Evolutionary conservation across 2,888 invertebrate species (phyloP).

Genomic region (Acronicta psi): DNA sequence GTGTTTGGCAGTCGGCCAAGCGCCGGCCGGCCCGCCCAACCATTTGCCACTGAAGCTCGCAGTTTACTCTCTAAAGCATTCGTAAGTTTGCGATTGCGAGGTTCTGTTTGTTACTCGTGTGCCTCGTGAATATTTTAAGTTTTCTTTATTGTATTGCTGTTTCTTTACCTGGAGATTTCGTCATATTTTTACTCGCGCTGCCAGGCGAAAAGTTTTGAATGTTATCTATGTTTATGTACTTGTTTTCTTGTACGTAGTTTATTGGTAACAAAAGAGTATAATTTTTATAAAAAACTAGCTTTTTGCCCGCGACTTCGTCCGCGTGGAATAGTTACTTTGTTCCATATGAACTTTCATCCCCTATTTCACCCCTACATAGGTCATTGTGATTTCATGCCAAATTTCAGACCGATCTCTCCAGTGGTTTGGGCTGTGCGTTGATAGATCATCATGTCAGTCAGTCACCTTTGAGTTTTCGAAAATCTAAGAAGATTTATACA

Average conservation of each 20-base stretch:
- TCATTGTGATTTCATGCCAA: no score
- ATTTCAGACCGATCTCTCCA: no score
- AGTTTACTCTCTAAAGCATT: conserved; percentile 60
- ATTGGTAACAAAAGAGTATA: conserved; percentile 8
- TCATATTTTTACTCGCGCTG: conserved; percentile 47
- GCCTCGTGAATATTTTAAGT: conserved; percentile 55
- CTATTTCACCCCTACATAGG: no score
- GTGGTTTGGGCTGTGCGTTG: no score
- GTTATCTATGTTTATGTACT: conserved; percentile 42
- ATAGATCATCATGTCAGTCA: no score
- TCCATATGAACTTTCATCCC: no score
- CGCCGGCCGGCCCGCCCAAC: conserved; percentile 45
- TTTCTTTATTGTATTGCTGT: conserved; percentile 57
- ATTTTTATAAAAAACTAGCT: no score
- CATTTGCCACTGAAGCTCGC: conserved; percentile 65
- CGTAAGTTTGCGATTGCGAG: conserved; percentile 57
- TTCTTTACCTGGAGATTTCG: conserved; percentile 54
- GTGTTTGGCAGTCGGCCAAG: conserved; percentile 71
- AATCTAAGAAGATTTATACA: no score
- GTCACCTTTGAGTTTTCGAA: no score
- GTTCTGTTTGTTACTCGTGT: conserved; percentile 57
- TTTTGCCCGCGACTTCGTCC: no score
- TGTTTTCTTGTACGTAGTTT: conserved; percentile 37
- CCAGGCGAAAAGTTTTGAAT: conserved; percentile 36
- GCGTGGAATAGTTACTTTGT: no score